Conservation (phyloP, 2,888 invertebrate species). For the Tipula vernalis region DNA sequence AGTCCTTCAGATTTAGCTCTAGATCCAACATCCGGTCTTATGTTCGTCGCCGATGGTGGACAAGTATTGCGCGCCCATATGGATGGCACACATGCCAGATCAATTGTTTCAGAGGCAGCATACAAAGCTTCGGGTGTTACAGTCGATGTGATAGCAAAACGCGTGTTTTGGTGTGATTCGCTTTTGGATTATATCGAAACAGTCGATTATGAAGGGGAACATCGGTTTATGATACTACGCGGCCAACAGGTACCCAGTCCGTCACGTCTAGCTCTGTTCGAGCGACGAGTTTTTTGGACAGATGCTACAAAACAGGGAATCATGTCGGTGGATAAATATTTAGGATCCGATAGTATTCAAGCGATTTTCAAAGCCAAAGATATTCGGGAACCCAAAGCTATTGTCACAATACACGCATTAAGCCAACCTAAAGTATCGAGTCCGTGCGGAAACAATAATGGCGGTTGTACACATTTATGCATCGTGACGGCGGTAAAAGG, state of each 20-base stretch:
- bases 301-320: slow-evolving; percentile 83
- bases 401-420: slow-evolving; percentile 67
- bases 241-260: slow-evolving; percentile 81
- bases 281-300: slow-evolving; percentile 82
- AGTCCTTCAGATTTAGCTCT: slow-evolving; percentile 84
- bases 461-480: slow-evolving; percentile 88
- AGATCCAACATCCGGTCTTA: slow-evolving; percentile 79
- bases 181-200: slow-evolving; percentile 91
- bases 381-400: slow-evolving; percentile 68
- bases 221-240: slow-evolving; percentile 64
- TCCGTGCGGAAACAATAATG: slow-evolving; percentile 79
- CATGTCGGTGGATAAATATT: slow-evolving; percentile 75
- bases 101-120: slow-evolving; percentile 83
- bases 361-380: slow-evolving; percentile 69
- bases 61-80: slow-evolving; percentile 80
- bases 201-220: slow-evolving; percentile 81
- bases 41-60: slow-evolving; percentile 77
- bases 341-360: slow-evolving; percentile 64
- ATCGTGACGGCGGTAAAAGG: slow-evolving; percentile 68
- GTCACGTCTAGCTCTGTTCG: slow-evolving; percentile 69
- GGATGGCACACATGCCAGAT: slow-evolving; percentile 78
- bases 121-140: slow-evolving; percentile 89
- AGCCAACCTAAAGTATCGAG: slow-evolving; percentile 63
- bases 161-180: slow-evolving; percentile 95
- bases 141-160: slow-evolving; percentile 75